Base-by-base conservation (phyloP, 1,140 invertebrate species). In the Sinonovacula constricta region DNA sequence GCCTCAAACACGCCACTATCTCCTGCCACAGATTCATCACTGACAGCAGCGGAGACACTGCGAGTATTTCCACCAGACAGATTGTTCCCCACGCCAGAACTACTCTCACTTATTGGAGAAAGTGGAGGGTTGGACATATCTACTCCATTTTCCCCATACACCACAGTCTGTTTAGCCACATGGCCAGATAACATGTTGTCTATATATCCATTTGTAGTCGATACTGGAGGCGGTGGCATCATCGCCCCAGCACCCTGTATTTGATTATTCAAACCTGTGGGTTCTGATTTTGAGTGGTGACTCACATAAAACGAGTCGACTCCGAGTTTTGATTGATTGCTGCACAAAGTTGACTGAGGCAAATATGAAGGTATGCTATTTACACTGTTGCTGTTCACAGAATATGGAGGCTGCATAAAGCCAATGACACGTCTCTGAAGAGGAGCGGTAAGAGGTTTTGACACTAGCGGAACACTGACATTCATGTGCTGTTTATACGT, bases 1-100 rank as follows among this genome's bases (percentile, higher is more conserved):
- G 97, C 97, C 88, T 98, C 97, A 90, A 98, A 99, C 22, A 99
- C 97, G 1, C 97, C 97, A 0, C 96, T 98, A 88, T 99, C 97
- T 0, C 97, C 97, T 45, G 97, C 97, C 26, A 99, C 97, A 49
- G 97, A 98, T 88, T 98, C 97, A 90, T 98, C 97, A 90, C 96
- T 98, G 0, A 98, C 97, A 31, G 97, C 97, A 34, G 97, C 97
- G 7, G 96, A 98, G 26, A 98, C 96, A 85, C 88, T 89, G 14
- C 88, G 83, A 4, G 89, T 90, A 83, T 90, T 90, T 18, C 85
- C 88, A 33, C 87, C 87, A 4, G 88, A 90, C 59, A 88, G 71
- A 83, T 89, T 89, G 79, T 90, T 90, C 56, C 89, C 87, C 33
- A 91, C 89, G 34, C 90, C 89, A n/a, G 88, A 89, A 79, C 89